These are phyloP conservation scores for Listrodromus nycthemerus DNA, from an alignment of 2,888 invertebrate species.

Conservation along the genomic window DNA sequence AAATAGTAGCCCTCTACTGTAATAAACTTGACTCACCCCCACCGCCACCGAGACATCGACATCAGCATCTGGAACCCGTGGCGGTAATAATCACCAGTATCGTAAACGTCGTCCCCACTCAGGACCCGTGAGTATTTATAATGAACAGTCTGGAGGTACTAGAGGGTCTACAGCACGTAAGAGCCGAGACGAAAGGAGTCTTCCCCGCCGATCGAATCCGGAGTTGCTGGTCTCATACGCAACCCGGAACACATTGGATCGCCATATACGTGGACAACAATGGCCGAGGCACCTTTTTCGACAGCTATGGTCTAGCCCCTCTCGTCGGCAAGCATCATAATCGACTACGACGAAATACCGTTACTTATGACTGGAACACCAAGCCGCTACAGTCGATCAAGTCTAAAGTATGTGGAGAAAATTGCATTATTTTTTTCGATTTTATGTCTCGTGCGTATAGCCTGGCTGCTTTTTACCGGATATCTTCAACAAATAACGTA, in stretches of 20 bases:
- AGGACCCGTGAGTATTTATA: neutral
- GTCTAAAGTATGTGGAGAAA: conserved; percentile 3
- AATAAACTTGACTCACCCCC: too few species aligned
- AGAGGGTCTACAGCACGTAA: neutral
- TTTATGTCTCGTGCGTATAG: conserved; percentile 26
- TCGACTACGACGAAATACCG: conserved; percentile 9
- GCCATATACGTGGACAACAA: conserved; percentile 50
- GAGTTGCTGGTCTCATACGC: neutral
- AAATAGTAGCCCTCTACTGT: too few species aligned
- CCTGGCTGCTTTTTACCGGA: neutral
- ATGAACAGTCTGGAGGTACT: conserved; percentile 25
- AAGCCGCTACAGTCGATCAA: conserved; percentile 5
- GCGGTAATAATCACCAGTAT: too few species aligned
- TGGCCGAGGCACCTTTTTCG: conserved; percentile 54
- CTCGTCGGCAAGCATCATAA: neutral
- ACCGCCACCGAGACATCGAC: too few species aligned
- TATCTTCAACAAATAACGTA: neutral
- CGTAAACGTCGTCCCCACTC: too few species aligned
- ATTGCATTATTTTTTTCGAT: conserved; percentile 38
- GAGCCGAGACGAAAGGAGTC: conserved; percentile 27
- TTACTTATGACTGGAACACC: conserved; percentile 2
- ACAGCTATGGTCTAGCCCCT: conserved; percentile 59
- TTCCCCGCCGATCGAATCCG: conserved; percentile 42
- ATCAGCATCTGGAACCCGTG: too few species aligned
- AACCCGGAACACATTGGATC: too few species aligned